Evolutionary conservation across 1,140 invertebrate species (phyloP), one percentile per base, ranked within the genome.

Genomic region (Drosophila rufa): DNA sequence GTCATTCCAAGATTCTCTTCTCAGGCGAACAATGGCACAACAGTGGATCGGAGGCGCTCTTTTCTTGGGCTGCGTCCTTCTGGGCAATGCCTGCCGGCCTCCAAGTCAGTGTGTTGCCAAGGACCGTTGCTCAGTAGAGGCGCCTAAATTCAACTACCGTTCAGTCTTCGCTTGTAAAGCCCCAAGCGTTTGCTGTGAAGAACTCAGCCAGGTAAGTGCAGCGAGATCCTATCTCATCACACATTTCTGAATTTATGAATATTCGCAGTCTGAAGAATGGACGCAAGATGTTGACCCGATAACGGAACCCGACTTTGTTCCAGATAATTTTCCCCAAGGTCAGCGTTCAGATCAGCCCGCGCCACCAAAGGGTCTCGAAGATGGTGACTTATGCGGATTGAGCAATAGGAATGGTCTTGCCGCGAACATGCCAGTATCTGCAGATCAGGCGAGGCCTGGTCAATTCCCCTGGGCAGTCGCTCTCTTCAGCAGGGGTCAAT

Each of bases 401-500:
- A 53, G 60, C 25, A 53, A 53, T 62, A 7, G 4, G 1, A 30
- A 17, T 11, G 60, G 47, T 1, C n/a, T 62, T 1, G 46, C 11
- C 0, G 4, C 2, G 2, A 8, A 2, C 12, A 1, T 6, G 8
- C 1, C 0, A 30, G 12, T 27, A 0, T n/a, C 33, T 4, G 0
- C 0, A 6, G 30, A 7, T 4, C 9, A 38, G 5, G 11, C 42
- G 2, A n/a, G 4, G 22, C 12, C 6, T 30, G 65, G 56, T 0
- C n/a, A 67, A 48, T 67, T 40, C 19, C 64, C 64, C 12, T 67
- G 56, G 56, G 4, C n/a, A 1, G 7, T 67, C 1, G 64, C 45
- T 19, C 8, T 67, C 1, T 40, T 40, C 3, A 30, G 3, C 1
- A 22, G n/a, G 1, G 45, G 3, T 3, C 1, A 12, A 4, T 61